Conservation (phyloP, 2,113 vertebrate genomes). For the Lophotis ruficrista region DNA sequence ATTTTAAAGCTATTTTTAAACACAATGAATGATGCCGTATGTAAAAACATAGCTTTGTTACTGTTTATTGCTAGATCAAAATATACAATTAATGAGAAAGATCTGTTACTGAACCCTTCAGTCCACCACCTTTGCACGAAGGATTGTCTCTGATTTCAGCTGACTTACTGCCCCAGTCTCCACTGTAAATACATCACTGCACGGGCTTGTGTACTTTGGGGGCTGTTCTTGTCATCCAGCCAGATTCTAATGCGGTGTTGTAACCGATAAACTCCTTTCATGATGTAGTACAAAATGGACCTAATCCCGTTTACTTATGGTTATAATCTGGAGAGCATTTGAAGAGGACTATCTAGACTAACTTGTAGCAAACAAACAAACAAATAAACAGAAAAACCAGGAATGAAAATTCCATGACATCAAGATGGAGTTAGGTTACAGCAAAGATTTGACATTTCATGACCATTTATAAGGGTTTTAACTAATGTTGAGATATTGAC, state of each 20-base stretch:
- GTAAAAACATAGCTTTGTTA: not conserved
- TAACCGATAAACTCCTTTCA: not conserved
- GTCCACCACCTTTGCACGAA: not conserved
- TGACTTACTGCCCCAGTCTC: rapidly evolving
- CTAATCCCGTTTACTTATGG: not conserved
- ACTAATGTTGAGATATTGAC: not conserved
- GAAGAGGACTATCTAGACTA: not conserved
- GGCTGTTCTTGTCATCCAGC: not conserved
- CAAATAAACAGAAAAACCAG: too few relatives aligned
- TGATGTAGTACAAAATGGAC: not conserved
- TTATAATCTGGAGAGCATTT: not conserved
- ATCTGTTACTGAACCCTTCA: not conserved
- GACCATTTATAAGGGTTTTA: not conserved
- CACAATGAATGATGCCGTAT: rapidly evolving
- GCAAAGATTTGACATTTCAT: not conserved
- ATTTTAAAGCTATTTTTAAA: not conserved
- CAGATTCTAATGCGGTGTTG: not conserved
- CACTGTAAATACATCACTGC: not conserved
- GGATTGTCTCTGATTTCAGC: not conserved
- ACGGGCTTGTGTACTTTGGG: not conserved
- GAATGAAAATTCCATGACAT: not conserved
- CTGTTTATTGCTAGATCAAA: not conserved
- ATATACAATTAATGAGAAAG: not conserved
- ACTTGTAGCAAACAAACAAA: not conserved
- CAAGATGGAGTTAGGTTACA: too few relatives aligned